phyloP scores from a whole-genome alignment of 2,888 invertebrate species.

The Artemia sp. region DNA sequence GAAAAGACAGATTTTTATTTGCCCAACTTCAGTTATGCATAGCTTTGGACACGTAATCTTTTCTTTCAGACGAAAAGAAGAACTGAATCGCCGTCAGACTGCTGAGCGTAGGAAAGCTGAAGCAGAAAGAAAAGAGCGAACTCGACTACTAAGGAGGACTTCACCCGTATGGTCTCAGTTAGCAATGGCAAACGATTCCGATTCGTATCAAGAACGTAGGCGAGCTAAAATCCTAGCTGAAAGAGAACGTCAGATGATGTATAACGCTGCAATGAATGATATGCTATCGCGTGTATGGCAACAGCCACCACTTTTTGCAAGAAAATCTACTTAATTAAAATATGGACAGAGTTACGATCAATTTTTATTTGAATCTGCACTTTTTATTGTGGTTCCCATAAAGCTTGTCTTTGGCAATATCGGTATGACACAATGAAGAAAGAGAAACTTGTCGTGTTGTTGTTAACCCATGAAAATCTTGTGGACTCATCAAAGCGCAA shows the following conservation, averaged over 20 bases:
- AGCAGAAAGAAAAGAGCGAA: neutral
- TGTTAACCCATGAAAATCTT: no score
- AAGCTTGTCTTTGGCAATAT: no score
- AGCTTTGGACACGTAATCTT: no score
- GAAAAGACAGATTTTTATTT: no score
- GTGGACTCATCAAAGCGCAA: no score
- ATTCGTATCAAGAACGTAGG: neutral
- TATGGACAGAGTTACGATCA: no score
- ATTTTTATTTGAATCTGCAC: no score
- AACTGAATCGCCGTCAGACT: neutral
- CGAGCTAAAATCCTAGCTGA: conserved; percentile 11
- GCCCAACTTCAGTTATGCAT: no score
- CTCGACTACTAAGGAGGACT: neutral
- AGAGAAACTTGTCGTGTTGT: no score
- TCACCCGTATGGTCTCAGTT: neutral
- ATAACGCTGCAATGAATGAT: neutral
- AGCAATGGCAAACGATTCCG: neutral
- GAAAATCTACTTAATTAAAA: neutral
- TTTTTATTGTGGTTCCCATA: no score
- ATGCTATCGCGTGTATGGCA: conserved; percentile 4
- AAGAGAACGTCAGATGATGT: conserved; percentile 14
- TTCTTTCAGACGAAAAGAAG: conserved; percentile 7
- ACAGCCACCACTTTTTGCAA: conserved; percentile 8
- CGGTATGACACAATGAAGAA: no score
- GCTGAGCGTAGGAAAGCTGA: neutral